Evolutionary conservation across 2,113 vertebrate species (phyloP).

Genomic region (Tragelaphus strepsiceros): DNA sequence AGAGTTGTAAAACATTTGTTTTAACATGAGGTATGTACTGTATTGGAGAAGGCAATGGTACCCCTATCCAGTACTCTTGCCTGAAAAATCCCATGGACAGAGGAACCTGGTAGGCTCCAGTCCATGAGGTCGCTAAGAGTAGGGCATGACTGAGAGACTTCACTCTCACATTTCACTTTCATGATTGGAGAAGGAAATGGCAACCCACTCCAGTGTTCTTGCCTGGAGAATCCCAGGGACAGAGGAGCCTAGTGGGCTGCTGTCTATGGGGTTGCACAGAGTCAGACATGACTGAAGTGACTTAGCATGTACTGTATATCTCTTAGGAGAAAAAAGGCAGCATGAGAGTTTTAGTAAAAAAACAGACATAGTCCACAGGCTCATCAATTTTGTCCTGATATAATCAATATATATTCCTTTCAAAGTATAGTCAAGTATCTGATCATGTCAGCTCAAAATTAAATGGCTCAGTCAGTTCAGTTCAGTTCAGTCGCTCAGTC

Average conservation of each 20-base stretch:
- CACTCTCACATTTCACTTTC: too few relatives aligned
- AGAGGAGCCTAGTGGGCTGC: too few relatives aligned
- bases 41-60: neutral
- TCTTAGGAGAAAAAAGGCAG: neutral
- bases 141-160: too few relatives aligned
- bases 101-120: too few relatives aligned
- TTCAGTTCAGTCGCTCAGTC: accelerated
- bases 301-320: neutral
- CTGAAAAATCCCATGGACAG: too few relatives aligned
- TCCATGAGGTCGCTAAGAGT: too few relatives aligned
- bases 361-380: neutral
- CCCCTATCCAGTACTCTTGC: too few relatives aligned
- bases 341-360: neutral
- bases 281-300: too few relatives aligned
- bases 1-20: neutral
- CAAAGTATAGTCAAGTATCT: neutral
- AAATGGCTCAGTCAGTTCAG: neutral
- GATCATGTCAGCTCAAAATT: neutral
- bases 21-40: neutral
- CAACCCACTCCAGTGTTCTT: too few relatives aligned
- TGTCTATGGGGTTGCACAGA: too few relatives aligned
- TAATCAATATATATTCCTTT: neutral
- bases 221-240: too few relatives aligned
- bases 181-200: too few relatives aligned
- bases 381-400: neutral